These are phyloP conservation scores for Chorisops tibialis DNA, from an alignment of 2,888 invertebrate species.

Conservation along the genomic window DNA sequence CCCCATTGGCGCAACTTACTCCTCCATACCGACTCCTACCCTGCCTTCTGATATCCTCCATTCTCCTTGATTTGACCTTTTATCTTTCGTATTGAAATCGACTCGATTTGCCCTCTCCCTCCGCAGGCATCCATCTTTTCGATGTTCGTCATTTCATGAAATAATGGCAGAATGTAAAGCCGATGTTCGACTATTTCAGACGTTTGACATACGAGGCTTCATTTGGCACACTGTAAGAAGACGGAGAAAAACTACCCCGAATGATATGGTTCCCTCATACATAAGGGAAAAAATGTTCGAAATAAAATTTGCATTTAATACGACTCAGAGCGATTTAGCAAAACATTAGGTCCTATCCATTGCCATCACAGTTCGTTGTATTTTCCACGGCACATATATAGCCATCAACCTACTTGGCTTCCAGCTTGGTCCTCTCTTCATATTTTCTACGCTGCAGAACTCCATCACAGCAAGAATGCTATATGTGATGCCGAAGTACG, in stretches of 20 bases:
- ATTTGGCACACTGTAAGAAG: slow-evolving; percentile 14
- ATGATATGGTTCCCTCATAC: slow-evolving; percentile 13
- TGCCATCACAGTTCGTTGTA: slow-evolving; percentile 6
- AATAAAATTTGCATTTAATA: slow-evolving; percentile 29
- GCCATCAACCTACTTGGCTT: slow-evolving; percentile 22
- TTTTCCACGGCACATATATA: slow-evolving; percentile 4
- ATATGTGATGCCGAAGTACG: not conserved
- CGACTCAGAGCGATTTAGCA: slow-evolving; percentile 25
- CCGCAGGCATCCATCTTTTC: too few species aligned
- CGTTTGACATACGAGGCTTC: slow-evolving; percentile 16
- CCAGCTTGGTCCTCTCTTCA: too few species aligned
- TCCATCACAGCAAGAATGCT: not conserved
- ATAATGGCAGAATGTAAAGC: too few species aligned
- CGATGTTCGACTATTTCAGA: not conserved
- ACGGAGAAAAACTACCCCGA: not conserved
- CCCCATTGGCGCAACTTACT: too few species aligned
- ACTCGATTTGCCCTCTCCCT: too few species aligned
- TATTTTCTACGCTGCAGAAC: not conserved
- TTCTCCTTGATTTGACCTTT: too few species aligned
- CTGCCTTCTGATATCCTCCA: too few species aligned
- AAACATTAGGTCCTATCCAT: slow-evolving; percentile 21
- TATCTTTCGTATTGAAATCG: too few species aligned
- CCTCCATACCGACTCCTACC: too few species aligned
- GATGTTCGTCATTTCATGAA: too few species aligned
- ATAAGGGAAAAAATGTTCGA: slow-evolving; percentile 21